Evolutionary conservation across 2,113 vertebrate genomes (phyloP).

Genomic region (Stictonetta naevosa): DNA sequence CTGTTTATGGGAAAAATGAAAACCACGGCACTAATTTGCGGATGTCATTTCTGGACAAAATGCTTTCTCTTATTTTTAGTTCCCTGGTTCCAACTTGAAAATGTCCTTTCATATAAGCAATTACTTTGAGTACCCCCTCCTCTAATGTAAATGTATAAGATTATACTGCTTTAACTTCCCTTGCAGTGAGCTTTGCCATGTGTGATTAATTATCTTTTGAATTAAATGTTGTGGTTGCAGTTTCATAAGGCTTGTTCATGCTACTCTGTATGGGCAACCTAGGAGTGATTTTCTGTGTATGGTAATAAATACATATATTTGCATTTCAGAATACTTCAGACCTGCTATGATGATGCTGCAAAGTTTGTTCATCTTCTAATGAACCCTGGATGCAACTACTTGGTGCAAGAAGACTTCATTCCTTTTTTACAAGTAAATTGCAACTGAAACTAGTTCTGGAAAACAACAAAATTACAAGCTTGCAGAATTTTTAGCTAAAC

Average conservation of each 20-base stretch:
- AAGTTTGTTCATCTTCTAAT: conserved; percentile 93
- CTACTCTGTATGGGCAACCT: too few relatives aligned
- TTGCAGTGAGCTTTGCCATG: neutral
- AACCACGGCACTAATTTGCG: neutral
- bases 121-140: neutral
- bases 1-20: neutral
- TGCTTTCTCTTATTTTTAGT: neutral
- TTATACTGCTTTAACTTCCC: neutral
- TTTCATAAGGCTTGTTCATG: neutral
- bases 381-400: conserved; percentile 90
- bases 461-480: neutral
- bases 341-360: conserved; percentile 91
- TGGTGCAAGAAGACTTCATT: conserved; percentile 97
- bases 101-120: neutral
- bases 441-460: neutral
- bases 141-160: neutral
- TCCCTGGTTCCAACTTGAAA: neutral
- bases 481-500: neutral
- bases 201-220: neutral
- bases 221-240: neutral
- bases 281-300: neutral
- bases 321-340: conserved; percentile 85
- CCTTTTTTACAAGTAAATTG: conserved; percentile 92
- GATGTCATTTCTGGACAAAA: neutral
- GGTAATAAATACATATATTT: neutral